A percentile compares a stretch with the other conserved stretches of the same genome.
phyloP scores from a whole-genome alignment of 2,113 vertebrate genomes.

The Entelurus aequoreus region DNA sequence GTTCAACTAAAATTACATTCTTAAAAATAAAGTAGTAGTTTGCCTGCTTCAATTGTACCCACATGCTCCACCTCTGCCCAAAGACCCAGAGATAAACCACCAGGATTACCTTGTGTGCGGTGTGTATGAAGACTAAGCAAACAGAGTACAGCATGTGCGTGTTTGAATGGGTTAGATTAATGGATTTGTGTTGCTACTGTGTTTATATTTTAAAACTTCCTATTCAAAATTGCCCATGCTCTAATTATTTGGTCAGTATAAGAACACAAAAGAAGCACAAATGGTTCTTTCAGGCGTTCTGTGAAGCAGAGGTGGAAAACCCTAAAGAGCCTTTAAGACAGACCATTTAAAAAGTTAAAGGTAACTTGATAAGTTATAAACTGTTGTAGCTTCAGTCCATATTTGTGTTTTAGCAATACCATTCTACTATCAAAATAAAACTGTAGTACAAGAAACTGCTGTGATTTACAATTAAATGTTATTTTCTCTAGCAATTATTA shows the following conservation, averaged over 20 bases:
- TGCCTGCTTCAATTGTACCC: constrained; percentile 45
- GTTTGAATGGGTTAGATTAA: no score
- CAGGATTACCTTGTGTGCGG: not conserved
- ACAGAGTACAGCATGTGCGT: not conserved
- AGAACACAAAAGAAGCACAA: no score
- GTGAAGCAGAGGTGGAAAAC: constrained; percentile 50
- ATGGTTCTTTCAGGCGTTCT: constrained; percentile 1
- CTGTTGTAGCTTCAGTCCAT: constrained; percentile 32
- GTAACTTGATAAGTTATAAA: not conserved
- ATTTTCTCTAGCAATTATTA: constrained; percentile 35
- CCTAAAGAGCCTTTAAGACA: constrained; percentile 8
- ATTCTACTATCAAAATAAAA: constrained; percentile 15
- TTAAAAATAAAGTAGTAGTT: constrained; percentile 28
- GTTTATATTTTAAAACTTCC: no score
- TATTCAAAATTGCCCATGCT: no score
- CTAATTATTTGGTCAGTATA: no score
- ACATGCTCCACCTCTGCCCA: constrained; percentile 57
- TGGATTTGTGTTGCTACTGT: no score
- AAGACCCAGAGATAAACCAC: constrained; percentile 19
- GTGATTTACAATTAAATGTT: constrained; percentile 15
- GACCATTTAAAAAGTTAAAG: not conserved
- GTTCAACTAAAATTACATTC: constrained; percentile 25
- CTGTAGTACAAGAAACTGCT: constrained; percentile 23
- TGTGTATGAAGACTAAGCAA: not conserved
- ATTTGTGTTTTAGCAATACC: constrained; percentile 14